These are phyloP conservation scores for Urocolius indicus DNA, from an alignment of 2,113 vertebrate species.

Conservation along the genomic window DNA sequence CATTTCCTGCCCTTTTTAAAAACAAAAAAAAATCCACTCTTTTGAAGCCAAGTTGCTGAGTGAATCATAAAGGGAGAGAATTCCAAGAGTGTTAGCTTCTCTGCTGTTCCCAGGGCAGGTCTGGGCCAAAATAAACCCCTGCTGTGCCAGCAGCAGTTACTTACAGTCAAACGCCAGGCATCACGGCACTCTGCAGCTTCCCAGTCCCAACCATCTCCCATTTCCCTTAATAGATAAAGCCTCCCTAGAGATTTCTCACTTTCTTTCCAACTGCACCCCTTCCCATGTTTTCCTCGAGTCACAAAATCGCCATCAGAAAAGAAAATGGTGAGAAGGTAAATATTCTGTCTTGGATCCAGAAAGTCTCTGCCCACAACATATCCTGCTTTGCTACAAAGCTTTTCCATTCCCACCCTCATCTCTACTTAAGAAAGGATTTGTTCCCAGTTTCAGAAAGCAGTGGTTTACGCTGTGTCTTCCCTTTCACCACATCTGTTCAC, in stretches of 20 bases:
- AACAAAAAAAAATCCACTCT: background rate
- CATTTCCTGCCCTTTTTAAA: conserved; percentile 28
- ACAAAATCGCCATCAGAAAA: background rate
- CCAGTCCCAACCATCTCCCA: background rate
- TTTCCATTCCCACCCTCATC: conserved; percentile 38
- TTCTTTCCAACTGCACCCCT: background rate
- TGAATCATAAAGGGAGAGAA: conserved; percentile 67
- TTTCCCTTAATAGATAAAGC: conserved; percentile 12
- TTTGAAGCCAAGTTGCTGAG: conserved; percentile 70
- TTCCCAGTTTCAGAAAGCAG: background rate
- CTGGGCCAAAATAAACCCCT: conserved; percentile 73
- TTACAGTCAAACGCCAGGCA: conserved; percentile 22
- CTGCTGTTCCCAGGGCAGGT: conserved; percentile 72
- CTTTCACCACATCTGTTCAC: background rate
- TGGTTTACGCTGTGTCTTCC: background rate
- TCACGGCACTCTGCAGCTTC: background rate
- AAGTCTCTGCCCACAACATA: background rate
- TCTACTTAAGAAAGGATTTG: background rate
- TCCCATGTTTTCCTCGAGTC: background rate
- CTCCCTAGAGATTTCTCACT: background rate
- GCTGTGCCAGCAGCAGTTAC: conserved; percentile 67
- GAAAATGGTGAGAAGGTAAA: background rate
- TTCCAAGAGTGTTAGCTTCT: conserved; percentile 73
- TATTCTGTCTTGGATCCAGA: background rate
- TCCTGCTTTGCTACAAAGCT: background rate